Evolutionary conservation across 2,113 vertebrate genomes (phyloP).

Genomic region (Aix galericulata): DNA sequence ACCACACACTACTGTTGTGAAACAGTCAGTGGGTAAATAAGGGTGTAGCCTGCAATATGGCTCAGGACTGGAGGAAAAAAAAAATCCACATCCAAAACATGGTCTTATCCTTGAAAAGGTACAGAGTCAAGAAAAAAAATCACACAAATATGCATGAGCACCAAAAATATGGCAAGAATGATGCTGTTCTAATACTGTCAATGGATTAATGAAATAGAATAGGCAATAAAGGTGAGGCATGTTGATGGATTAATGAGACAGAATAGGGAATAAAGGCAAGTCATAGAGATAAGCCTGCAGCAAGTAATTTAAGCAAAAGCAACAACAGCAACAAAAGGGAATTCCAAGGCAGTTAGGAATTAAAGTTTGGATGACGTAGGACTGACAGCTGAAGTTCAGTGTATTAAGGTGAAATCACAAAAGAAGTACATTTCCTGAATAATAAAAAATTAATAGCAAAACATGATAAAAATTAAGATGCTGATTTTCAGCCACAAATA

Average conservation of each 20-base stretch:
- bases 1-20: background rate
- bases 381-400: background rate
- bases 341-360: background rate
- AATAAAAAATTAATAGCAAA: background rate
- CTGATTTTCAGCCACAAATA: background rate
- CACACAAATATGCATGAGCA: background rate
- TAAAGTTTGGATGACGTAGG: background rate
- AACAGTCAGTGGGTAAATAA: conserved; percentile 39
- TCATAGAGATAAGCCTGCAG: background rate
- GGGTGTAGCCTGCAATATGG: background rate
- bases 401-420: background rate
- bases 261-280: background rate
- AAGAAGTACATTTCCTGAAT: background rate
- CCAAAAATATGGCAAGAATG: background rate
- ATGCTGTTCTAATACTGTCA: background rate
- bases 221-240: background rate
- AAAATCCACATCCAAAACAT: background rate
- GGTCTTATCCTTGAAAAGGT: background rate
- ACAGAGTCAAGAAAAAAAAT: background rate
- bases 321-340: background rate
- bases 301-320: background rate
- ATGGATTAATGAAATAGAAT: background rate
- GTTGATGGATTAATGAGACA: background rate
- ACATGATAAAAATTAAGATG: background rate
- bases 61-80: background rate